These are phyloP conservation scores for Trisateles emortualis DNA, from an alignment of 2,888 invertebrate species.

Conservation along the genomic window DNA sequence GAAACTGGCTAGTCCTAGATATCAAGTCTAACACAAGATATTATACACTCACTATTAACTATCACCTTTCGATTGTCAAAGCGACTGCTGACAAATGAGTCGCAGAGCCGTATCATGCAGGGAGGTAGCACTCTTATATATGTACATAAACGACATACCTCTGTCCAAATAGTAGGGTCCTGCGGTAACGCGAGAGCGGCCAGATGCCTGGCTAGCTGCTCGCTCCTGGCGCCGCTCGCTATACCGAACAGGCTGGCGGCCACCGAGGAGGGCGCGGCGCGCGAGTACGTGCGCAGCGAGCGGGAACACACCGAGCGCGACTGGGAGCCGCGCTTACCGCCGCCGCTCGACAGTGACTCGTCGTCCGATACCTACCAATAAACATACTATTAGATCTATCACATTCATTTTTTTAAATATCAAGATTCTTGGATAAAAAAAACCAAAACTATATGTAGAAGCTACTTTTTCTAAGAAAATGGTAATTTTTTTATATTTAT, in stretches of 20 bases:
- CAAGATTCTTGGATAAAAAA: too few species aligned
- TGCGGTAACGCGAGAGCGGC: conserved; percentile 63
- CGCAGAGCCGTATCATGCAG: not conserved
- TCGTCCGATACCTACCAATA: conserved; percentile 72
- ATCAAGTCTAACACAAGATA: too few species aligned
- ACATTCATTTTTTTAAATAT: not conserved
- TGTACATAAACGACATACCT: conserved; percentile 51
- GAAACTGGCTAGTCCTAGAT: too few species aligned
- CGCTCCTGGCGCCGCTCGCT: conserved; percentile 35
- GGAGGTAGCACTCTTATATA: too few species aligned
- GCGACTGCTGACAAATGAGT: too few species aligned
- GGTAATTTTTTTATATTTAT: too few species aligned
- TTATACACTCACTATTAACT: too few species aligned
- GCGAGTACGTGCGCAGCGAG: conserved; percentile 34
- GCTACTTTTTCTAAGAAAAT: too few species aligned
- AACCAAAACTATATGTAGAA: too few species aligned
- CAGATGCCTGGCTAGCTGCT: conserved; percentile 55
- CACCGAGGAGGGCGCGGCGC: not conserved
- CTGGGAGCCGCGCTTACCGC: conserved; percentile 69
- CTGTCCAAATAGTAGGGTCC: conserved; percentile 70
- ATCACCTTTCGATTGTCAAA: too few species aligned
- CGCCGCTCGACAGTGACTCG: conserved; percentile 72
- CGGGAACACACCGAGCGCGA: conserved; percentile 76
- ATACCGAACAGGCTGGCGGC: conserved; percentile 5
- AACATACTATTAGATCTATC: not conserved